Evolutionary conservation across 2,888 invertebrate genomes (phyloP).

Genomic region (Seladonia tumulorum): DNA sequence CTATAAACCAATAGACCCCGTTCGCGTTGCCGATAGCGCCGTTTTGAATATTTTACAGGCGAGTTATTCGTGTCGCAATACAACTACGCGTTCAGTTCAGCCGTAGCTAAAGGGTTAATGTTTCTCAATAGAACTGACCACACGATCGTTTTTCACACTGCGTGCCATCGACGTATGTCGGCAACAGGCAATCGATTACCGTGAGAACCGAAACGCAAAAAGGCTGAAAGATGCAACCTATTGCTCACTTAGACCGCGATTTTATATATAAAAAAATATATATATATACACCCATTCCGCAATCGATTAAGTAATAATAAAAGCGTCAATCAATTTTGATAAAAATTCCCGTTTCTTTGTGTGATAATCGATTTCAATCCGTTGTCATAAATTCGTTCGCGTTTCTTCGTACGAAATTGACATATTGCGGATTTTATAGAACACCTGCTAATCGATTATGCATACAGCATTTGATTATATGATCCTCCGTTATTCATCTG

Average conservation of each 20-base stretch:
- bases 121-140: slow-evolving; percentile 8
- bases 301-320: neutral
- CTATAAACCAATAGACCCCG: neutral
- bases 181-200: neutral
- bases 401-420: neutral
- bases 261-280: too few species aligned
- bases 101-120: neutral
- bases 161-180: slow-evolving; percentile 7
- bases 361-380: neutral
- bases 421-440: neutral
- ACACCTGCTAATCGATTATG: too few species aligned
- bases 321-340: neutral
- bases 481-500: too few species aligned
- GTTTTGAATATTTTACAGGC: neutral
- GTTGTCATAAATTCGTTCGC: neutral
- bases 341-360: neutral
- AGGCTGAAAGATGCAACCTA: neutral
- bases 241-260: neutral
- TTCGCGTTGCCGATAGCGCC: neutral
- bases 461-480: too few species aligned
- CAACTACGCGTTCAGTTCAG: neutral
- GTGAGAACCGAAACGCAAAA: neutral
- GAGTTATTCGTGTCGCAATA: neutral
- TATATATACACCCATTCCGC: neutral
- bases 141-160: slow-evolving; percentile 9